Conservation (phyloP, 1,140 invertebrate genomes). For the Leptinotarsa lineolata region DNA sequence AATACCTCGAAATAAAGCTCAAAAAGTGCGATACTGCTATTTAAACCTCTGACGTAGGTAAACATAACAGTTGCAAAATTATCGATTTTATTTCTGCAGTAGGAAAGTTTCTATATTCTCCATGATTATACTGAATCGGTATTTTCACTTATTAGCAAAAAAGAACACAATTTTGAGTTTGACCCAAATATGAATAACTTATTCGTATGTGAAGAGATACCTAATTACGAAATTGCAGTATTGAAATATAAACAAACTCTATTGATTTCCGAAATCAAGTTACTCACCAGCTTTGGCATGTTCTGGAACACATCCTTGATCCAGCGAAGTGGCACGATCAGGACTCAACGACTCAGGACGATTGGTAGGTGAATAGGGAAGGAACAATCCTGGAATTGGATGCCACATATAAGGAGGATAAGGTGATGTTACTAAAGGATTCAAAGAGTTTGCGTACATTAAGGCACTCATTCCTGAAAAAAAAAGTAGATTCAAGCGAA, state of each 20-base stretch:
- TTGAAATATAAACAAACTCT: too few relatives aligned
- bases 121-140: background rate
- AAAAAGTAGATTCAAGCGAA: slow-evolving; percentile 18
- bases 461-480: slow-evolving; percentile 54
- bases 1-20: slow-evolving; percentile 6
- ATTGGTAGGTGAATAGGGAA: slow-evolving; percentile 53
- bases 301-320: slow-evolving; percentile 52
- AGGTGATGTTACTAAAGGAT: slow-evolving; percentile 50
- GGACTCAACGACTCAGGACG: slow-evolving; percentile 54
- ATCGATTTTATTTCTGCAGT: background rate
- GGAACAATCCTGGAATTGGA: slow-evolving; percentile 52
- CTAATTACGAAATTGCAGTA: too few relatives aligned
- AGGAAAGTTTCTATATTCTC: background rate
- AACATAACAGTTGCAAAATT: background rate
- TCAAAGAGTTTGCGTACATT: slow-evolving; percentile 55
- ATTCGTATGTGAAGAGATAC: too few relatives aligned
- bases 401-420: slow-evolving; percentile 58
- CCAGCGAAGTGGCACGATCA: slow-evolving; percentile 49
- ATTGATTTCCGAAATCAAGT: too few relatives aligned
- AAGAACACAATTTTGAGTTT: background rate
- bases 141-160: background rate
- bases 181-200: background rate
- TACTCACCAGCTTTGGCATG: slow-evolving; percentile 54
- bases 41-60: too few relatives aligned
- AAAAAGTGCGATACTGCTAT: background rate